Conservation (phyloP, 2,888 invertebrate genomes). For the Nemapogon koenigi region DNA sequence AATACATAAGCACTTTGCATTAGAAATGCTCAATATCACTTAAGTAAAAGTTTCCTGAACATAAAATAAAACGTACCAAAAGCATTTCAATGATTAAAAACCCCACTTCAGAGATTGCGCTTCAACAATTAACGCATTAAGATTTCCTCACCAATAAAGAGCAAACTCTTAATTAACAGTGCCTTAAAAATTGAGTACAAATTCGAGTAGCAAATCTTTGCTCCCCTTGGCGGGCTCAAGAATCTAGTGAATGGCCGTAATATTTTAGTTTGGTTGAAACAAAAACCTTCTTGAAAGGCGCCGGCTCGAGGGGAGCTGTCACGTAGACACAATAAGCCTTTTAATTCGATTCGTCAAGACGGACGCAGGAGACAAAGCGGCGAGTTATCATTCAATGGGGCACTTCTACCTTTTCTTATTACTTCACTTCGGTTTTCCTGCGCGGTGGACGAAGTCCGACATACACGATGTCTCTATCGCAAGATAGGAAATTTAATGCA, state of each 20-base stretch:
- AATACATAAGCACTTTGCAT: background rate
- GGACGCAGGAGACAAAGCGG: slow-evolving; percentile 58
- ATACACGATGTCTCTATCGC: background rate
- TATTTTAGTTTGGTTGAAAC: slow-evolving; percentile 64
- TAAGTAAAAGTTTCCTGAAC: slow-evolving; percentile 12
- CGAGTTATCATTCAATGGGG: slow-evolving; percentile 65
- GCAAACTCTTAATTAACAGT: slow-evolving; percentile 60
- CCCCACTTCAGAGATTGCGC: slow-evolving; percentile 56
- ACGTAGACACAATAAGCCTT: slow-evolving; percentile 66
- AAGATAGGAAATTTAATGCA: too few species aligned
- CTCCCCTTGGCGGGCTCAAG: slow-evolving; percentile 30
- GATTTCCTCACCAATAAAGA: slow-evolving; percentile 57
- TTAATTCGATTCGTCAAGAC: slow-evolving; percentile 65
- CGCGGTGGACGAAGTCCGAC: slow-evolving; percentile 28
- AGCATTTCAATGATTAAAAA: slow-evolving; percentile 53
- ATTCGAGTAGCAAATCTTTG: slow-evolving; percentile 53
- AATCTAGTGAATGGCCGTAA: slow-evolving; percentile 60
- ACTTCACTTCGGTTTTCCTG: slow-evolving; percentile 54
- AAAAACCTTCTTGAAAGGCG: slow-evolving; percentile 42
- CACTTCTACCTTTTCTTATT: slow-evolving; percentile 64
- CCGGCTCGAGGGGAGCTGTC: slow-evolving; percentile 47
- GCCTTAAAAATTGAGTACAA: slow-evolving; percentile 65
- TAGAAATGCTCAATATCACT: too few species aligned
- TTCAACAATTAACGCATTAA: slow-evolving; percentile 65
- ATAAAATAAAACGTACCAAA: slow-evolving; percentile 38